Conservation (phyloP, 2,888 invertebrate genomes). For the Hipparchia sbordonii region DNA sequence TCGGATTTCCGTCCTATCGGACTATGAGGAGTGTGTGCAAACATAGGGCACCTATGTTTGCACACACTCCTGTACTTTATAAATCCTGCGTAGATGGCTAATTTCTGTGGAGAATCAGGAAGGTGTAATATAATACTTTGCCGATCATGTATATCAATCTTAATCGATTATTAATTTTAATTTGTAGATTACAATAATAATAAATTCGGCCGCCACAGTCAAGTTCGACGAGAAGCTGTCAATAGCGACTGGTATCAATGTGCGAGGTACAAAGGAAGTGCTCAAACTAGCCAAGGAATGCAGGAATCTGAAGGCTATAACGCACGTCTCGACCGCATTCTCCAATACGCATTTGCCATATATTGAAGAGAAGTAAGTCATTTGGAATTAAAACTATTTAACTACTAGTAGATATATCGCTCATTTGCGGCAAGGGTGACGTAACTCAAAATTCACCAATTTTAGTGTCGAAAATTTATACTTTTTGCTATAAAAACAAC, state of each 20-base stretch:
- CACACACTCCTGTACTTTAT: no score
- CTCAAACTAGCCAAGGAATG: conserved; percentile 88
- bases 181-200: conserved; percentile 69
- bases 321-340: conserved; percentile 73
- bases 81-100: no score
- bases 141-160: not conserved
- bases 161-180: conserved; percentile 30
- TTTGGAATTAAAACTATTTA: not conserved
- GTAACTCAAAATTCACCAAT: no score
- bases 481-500: no score
- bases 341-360: conserved; percentile 90
- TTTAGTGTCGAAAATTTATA: no score
- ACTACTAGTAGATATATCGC: no score
- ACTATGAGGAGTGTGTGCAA: no score
- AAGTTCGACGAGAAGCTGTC: conserved; percentile 92
- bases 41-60: no score
- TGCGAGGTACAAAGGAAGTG: conserved; percentile 88
- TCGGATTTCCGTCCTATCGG: no score
- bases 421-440: no score
- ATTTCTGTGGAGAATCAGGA: no score
- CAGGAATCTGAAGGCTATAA: conserved; percentile 84
- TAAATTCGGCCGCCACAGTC: conserved; percentile 74
- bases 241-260: conserved; percentile 90
- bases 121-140: not conserved
- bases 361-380: conserved; percentile 85